Percentiles rank a stretch among this genome's conserved stretches.
Conservation (phyloP, 2,888 invertebrate species). For the Ornithoptera alexandrae region DNA sequence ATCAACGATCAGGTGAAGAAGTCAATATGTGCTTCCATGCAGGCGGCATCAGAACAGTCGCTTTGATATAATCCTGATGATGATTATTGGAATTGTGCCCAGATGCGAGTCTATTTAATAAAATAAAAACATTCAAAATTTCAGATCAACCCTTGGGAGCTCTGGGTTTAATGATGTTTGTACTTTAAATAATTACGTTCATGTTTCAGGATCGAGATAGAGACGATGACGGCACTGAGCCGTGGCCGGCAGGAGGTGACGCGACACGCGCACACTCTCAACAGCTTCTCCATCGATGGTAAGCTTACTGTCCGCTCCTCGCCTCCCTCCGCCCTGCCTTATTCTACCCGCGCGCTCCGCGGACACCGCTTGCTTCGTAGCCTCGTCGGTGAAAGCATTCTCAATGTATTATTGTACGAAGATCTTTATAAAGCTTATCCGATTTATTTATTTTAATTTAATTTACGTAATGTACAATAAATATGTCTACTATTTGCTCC, state of each 20-base stretch:
- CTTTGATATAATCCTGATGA: too few species aligned
- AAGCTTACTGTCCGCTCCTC: conserved; percentile 34
- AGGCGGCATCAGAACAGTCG: too few species aligned
- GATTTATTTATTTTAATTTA: conserved; percentile 18
- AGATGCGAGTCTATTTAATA: too few species aligned
- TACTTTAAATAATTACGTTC: neutral
- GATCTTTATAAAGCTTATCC: neutral
- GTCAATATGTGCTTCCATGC: too few species aligned
- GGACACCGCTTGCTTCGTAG: conserved; percentile 17
- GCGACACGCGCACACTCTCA: conserved; percentile 63
- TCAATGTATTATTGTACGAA: conserved; percentile 20
- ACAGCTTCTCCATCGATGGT: conserved; percentile 74
- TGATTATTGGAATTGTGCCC: too few species aligned
- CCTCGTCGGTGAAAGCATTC: conserved; percentile 17
- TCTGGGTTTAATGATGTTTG: too few species aligned
- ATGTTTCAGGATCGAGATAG: conserved; percentile 84
- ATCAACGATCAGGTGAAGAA: too few species aligned
- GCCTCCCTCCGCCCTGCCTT: neutral
- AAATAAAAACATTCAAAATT: too few species aligned
- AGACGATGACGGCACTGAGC: conserved; percentile 85
- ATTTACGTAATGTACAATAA: conserved; percentile 41
- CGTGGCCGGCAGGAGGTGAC: conserved; percentile 74
- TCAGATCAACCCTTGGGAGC: too few species aligned
- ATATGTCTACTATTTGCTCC: conserved; percentile 71
- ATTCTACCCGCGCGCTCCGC: neutral